Conservation (phyloP, 2,797 vertebrate genomes). For the Tapera naevia region DNA sequence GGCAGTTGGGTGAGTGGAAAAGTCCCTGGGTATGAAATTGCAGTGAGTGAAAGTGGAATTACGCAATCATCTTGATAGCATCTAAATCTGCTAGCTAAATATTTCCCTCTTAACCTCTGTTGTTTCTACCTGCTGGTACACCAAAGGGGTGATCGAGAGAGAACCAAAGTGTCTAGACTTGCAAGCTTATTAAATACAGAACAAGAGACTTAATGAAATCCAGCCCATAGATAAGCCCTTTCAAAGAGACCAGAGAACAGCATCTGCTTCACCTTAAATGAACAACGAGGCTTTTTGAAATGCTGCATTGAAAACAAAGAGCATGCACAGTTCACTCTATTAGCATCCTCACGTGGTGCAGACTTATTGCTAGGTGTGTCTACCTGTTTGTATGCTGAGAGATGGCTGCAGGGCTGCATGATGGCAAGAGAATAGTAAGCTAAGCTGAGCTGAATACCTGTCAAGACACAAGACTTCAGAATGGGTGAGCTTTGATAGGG, state of each 20-base stretch:
- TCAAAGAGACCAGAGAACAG: slow-evolving; percentile 52
- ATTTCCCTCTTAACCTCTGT: slow-evolving; percentile 51
- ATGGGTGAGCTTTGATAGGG: neutral
- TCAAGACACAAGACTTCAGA: neutral
- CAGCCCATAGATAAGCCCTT: slow-evolving; percentile 53
- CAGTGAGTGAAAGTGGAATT: slow-evolving; percentile 50
- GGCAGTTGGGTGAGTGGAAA: neutral
- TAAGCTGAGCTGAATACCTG: neutral
- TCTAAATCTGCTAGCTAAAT: slow-evolving; percentile 60
- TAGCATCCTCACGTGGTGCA: neutral
- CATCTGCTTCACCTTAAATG: slow-evolving; percentile 66
- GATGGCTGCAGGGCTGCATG: neutral
- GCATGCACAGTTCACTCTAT: neutral
- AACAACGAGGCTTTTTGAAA: neutral
- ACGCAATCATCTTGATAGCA: slow-evolving; percentile 40
- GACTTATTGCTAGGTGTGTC: neutral
- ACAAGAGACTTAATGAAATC: slow-evolving; percentile 63
- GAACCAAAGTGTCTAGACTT: slow-evolving; percentile 67
- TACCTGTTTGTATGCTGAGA: neutral
- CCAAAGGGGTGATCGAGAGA: slow-evolving; percentile 35
- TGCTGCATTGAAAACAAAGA: neutral
- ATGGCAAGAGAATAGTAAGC: neutral
- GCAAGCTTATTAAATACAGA: slow-evolving; percentile 60
- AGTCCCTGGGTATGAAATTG: slow-evolving; percentile 22
- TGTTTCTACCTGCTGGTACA: slow-evolving; percentile 53